phyloP scores from a whole-genome alignment of 2,888 invertebrate genomes.

The Drosophila anomalata region DNA sequence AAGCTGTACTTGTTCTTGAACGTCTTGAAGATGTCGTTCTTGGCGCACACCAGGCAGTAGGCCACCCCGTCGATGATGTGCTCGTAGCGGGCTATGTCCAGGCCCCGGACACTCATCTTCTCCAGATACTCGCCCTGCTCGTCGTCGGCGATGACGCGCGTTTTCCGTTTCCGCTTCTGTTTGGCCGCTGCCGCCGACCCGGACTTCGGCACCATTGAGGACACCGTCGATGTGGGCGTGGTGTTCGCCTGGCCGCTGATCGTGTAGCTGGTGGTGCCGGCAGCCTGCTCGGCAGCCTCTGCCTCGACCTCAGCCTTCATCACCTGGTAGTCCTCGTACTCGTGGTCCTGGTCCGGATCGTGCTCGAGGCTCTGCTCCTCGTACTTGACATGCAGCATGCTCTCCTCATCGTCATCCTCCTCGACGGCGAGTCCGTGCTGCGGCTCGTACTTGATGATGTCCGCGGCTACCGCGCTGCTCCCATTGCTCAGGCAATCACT shows the following conservation, averaged over 20 bases:
- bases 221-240: conserved; percentile 34
- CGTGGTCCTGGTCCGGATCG: conserved; percentile 58
- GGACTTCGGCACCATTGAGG: conserved; percentile 55
- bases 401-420: conserved; percentile 68
- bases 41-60: conserved; percentile 82
- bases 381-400: conserved; percentile 64
- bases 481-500: conserved; percentile 71
- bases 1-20: conserved; percentile 83
- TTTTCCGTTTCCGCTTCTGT: conserved; percentile 82
- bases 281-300: conserved; percentile 55
- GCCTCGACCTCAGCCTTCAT: conserved; percentile 68
- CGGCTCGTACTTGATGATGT: conserved; percentile 70
- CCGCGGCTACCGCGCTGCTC: conserved; percentile 66
- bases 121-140: conserved; percentile 83
- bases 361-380: conserved; percentile 71
- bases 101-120: conserved; percentile 83
- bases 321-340: conserved; percentile 68
- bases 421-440: conserved; percentile 65
- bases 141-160: conserved; percentile 80
- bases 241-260: conserved; percentile 53
- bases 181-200: conserved; percentile 65
- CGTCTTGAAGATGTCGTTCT: conserved; percentile 82
- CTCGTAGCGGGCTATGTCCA: conserved; percentile 83
- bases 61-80: conserved; percentile 82
- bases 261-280: conserved; percentile 67